Evolutionary conservation across 2,797 vertebrate genomes (phyloP).

Genomic region (Rhinogobio ventralis): DNA sequence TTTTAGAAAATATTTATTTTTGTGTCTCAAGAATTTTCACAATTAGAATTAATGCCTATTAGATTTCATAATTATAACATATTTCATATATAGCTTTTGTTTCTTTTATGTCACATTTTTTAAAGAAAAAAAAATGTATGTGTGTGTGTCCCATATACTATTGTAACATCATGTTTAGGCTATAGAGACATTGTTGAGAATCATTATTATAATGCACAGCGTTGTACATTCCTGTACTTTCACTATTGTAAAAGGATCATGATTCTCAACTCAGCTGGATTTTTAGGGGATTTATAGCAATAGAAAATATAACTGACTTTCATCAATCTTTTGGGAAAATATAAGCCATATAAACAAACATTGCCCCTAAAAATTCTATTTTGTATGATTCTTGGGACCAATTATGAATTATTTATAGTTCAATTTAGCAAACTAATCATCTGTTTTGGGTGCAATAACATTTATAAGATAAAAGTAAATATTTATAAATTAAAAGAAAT

Average conservation of each 20-base stretch:
- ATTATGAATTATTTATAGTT: slow-evolving; percentile 6
- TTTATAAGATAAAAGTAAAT: not conserved
- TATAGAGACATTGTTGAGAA: not conserved
- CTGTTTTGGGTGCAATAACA: not conserved
- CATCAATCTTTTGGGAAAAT: slow-evolving; percentile 18
- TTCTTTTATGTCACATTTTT: slow-evolving; percentile 31
- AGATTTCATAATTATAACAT: slow-evolving; percentile 1
- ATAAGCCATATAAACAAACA: slow-evolving; percentile 40
- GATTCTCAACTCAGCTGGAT: not conserved
- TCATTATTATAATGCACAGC: slow-evolving; percentile 23
- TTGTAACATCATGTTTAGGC: not conserved
- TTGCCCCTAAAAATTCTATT: not conserved
- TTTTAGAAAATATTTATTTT: slow-evolving; percentile 71
- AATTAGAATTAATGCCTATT: slow-evolving; percentile 19
- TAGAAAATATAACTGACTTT: not conserved
- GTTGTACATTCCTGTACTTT: slow-evolving; percentile 15
- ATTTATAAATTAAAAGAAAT: not conserved
- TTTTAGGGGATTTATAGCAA: not conserved
- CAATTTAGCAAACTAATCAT: not conserved
- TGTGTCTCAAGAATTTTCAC: slow-evolving; percentile 17
- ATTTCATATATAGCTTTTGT: slow-evolving; percentile 5
- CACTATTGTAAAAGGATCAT: not conserved
- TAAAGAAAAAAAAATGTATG: slow-evolving; percentile 64
- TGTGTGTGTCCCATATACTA: slow-evolving; percentile 7
- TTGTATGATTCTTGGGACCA: slow-evolving; percentile 14